phyloP scores from a whole-genome alignment of 2,797 vertebrate species.

The Alauda arvensis region DNA sequence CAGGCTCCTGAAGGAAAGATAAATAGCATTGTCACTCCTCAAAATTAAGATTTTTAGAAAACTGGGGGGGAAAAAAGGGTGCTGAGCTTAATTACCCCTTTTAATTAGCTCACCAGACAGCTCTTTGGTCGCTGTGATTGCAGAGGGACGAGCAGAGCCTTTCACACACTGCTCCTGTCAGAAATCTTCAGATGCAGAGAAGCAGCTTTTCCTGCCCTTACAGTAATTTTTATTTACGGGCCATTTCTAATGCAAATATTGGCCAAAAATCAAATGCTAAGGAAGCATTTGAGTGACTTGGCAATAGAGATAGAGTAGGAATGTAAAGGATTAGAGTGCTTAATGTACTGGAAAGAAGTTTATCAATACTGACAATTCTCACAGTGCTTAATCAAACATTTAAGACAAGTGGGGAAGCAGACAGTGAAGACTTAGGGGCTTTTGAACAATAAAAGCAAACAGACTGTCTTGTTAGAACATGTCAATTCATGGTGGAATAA shows the following conservation, averaged over 20 bases:
- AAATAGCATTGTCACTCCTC: neutral
- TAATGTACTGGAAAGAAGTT: conserved; percentile 74
- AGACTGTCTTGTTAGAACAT: conserved; percentile 69
- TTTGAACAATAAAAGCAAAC: conserved; percentile 69
- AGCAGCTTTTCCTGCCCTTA: neutral
- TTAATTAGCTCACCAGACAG: neutral
- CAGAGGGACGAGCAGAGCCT: neutral
- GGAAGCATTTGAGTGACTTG: conserved; percentile 11
- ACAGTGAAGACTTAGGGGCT: conserved; percentile 45
- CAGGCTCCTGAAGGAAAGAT: neutral
- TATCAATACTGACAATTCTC: conserved; percentile 76
- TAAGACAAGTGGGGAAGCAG: conserved; percentile 66
- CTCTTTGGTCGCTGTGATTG: neutral
- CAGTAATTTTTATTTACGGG: conserved; percentile 28
- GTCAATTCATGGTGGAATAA: conserved; percentile 63
- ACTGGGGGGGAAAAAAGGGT: neutral
- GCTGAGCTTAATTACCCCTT: neutral
- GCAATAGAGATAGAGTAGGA: conserved; percentile 58
- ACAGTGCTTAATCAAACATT: conserved; percentile 76
- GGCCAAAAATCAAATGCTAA: conserved; percentile 41
- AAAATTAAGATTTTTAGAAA: neutral
- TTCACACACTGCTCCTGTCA: neutral
- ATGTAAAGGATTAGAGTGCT: conserved; percentile 70
- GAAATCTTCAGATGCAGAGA: neutral
- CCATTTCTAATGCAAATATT: conserved; percentile 37